Evolutionary conservation across 1,140 invertebrate genomes (phyloP).

Genomic region (Ips typographus): DNA sequence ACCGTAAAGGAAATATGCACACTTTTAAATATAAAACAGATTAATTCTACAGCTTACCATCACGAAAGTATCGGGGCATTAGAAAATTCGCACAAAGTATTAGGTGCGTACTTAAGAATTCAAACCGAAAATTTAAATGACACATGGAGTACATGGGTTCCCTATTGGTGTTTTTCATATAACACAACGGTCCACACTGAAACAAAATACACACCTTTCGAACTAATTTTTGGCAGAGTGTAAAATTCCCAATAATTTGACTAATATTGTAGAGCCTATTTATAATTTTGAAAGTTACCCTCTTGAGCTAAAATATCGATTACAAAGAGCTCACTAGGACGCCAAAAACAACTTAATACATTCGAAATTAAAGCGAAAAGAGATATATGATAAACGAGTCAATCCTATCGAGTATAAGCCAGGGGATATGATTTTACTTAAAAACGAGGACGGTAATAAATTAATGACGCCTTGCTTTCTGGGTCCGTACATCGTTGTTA

Average conservation of each 20-base stretch:
- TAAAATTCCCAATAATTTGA: constrained; percentile 33
- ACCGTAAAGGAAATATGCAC: constrained; percentile 44
- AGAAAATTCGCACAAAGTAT: constrained; percentile 48
- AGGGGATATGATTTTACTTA: too few species aligned
- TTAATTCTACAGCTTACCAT: constrained; percentile 39
- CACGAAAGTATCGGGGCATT: constrained; percentile 48
- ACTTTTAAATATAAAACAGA: constrained; percentile 44
- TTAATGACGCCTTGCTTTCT: too few species aligned
- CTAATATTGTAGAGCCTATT: constrained; percentile 14
- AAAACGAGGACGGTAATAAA: too few species aligned
- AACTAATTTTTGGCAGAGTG: constrained; percentile 41
- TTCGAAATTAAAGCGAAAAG: constrained; percentile 13
- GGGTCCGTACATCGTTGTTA: too few species aligned
- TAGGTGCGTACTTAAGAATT: constrained; percentile 50
- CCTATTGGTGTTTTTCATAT: constrained; percentile 50
- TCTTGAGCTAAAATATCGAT: not conserved
- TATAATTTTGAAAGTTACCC: constrained; percentile 27
- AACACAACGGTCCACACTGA: constrained; percentile 45
- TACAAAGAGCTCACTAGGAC: constrained; percentile 19
- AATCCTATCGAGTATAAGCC: not conserved
- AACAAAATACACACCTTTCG: constrained; percentile 43
- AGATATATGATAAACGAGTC: constrained; percentile 18
- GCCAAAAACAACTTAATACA: constrained; percentile 5
- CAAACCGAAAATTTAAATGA: constrained; percentile 38
- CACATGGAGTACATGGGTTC: constrained; percentile 48